Evolutionary conservation across 2,888 invertebrate genomes (phyloP), one percentile per base, ranked within the genome.

Genomic region (Mesoligia furuncula): DNA sequence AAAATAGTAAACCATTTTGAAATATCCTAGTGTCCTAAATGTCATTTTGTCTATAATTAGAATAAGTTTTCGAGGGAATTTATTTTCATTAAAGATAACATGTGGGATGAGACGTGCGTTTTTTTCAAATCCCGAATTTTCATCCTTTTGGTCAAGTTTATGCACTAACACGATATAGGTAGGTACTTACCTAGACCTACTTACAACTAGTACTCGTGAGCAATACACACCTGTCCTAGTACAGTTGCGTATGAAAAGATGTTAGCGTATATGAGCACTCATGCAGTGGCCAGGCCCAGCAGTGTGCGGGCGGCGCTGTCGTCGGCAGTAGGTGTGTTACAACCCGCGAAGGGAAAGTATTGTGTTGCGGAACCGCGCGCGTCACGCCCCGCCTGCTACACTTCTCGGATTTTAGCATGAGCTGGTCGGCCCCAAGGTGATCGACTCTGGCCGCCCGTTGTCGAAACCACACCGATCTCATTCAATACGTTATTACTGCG

Each of bases 341-440:
- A 77, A 79, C 85, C 81, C 85, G 87, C 87, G 83, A 92, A 93
- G 93, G 91, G 93, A 93, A 93, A 94, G 94, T 91, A 89, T 91
- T 92, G 87, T 90, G 88, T 91, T 92, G 92, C 92, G 91, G 91
- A 92, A 92, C 89, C 88, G 84, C 83, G 86, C 84, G 87, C 89
- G 89, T 90, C 90, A 88, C 89, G 88, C 88, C 87, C 86, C 85
- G 88, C 88, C 89, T 90, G 88, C 77, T 88, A 89, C 86, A 85
- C 81, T 87, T 89, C 85, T 89, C 87, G 84, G 84, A 87, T 91
- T 91, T 91, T 92, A 91, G 92, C 92, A 92, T 88, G 89, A 87
- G 89, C 85, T 88, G 91, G 78, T 87, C 90, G 89, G 87, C 91
- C 90, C 91, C 95, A 95, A 95, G 95, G 95, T 94, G 93, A 95